phyloP scores from a whole-genome alignment of 2,888 invertebrate species.

The Mythimna ferrago region DNA sequence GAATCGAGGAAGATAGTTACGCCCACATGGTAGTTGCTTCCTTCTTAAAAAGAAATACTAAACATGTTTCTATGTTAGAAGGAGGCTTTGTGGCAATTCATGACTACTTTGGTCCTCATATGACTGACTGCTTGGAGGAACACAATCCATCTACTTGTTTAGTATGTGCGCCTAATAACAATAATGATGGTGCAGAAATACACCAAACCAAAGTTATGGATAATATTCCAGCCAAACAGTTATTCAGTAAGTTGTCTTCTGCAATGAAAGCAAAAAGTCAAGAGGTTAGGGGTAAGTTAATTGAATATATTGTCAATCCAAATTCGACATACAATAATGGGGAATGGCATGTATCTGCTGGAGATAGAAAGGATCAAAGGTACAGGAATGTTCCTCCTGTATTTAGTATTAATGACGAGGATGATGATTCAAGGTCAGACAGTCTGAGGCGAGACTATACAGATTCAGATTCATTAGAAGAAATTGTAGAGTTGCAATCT shows the following conservation, averaged over 20 bases:
- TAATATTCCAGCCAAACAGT: slow-evolving; percentile 91
- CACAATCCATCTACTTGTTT: slow-evolving; percentile 95
- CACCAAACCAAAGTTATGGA: slow-evolving; percentile 75
- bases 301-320: slow-evolving; percentile 98
- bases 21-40: slow-evolving; percentile 99
- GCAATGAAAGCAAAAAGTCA: slow-evolving; percentile 97
- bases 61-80: slow-evolving; percentile 97
- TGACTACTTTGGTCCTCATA: slow-evolving; percentile 95
- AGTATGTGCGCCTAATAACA: slow-evolving; percentile 93
- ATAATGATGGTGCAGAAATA: slow-evolving; percentile 76
- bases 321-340: slow-evolving; percentile 90
- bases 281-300: slow-evolving; percentile 97
- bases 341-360: slow-evolving; percentile 96
- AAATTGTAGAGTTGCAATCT: slow-evolving; percentile 94
- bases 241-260: slow-evolving; percentile 95
- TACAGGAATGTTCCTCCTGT: slow-evolving; percentile 97
- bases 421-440: slow-evolving; percentile 82
- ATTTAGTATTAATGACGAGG: slow-evolving; percentile 98
- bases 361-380: slow-evolving; percentile 95
- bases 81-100: slow-evolving; percentile 97
- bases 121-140: slow-evolving; percentile 95
- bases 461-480: slow-evolving; percentile 92
- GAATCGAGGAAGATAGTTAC: slow-evolving; percentile 98
- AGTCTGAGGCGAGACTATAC: slow-evolving; percentile 80
- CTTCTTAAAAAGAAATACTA: slow-evolving; percentile 98